Conservation (phyloP, 1,140 invertebrate species). For the Macrosteles quadrilineatus region DNA sequence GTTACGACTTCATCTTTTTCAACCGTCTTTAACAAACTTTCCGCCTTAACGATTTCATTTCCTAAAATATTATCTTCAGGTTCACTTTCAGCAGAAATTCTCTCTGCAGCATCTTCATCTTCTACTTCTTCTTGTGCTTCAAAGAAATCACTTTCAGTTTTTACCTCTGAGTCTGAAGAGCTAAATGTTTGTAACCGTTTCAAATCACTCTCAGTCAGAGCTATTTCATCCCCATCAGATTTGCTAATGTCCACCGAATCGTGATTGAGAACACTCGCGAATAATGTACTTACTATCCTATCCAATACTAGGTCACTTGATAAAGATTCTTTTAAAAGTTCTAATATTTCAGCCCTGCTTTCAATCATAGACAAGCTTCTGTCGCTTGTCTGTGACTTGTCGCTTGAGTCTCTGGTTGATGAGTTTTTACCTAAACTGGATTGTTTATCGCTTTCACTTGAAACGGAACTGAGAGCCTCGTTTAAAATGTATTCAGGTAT, state of each 20-base stretch:
- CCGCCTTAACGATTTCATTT: background rate
- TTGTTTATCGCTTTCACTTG: background rate
- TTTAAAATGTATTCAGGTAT: conserved; percentile 1
- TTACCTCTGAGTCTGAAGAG: conserved; percentile 31
- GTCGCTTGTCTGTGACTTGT: conserved; percentile 16
- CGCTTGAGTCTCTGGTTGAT: conserved; percentile 15
- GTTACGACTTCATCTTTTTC: conserved; percentile 24
- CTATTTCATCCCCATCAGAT: background rate
- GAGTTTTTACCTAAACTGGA: conserved; percentile 12
- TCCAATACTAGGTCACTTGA: conserved; percentile 39
- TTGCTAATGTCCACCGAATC: background rate
- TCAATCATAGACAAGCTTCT: conserved; percentile 32
- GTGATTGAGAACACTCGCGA: conserved; percentile 36
- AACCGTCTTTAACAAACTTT: conserved; percentile 31
- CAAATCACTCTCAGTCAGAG: background rate
- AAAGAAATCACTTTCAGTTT: conserved; percentile 31
- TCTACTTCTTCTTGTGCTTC: conserved; percentile 33
- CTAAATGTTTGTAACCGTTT: conserved; percentile 16
- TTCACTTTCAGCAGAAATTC: conserved; percentile 1
- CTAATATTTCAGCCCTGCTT: conserved; percentile 37
- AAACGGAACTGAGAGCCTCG: background rate
- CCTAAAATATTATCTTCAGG: background rate
- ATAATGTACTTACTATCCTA: conserved; percentile 38
- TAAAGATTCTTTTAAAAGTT: conserved; percentile 39
- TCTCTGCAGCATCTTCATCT: conserved; percentile 1